Base-by-base conservation (phyloP, 1,140 invertebrate genomes). In the Pissodes strobi region DNA sequence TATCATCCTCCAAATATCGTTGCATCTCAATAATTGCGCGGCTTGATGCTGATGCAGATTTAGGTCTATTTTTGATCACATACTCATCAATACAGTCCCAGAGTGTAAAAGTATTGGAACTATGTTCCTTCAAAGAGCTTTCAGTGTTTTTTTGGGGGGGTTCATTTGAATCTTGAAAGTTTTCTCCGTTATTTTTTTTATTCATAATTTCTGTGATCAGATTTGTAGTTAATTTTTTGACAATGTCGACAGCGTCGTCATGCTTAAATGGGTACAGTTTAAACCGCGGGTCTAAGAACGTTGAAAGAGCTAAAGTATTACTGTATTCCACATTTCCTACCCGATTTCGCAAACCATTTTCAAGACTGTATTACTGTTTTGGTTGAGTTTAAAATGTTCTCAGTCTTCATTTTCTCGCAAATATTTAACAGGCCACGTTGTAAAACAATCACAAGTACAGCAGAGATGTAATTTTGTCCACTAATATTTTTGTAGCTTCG, bases 251-350 rank as follows among this genome's bases (percentile, higher is more conserved):
- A 37, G 46, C 46, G 52, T 52, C 23, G 37, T 19, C 52, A 23
- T n/a, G 8, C 10, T 18, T 38, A 52, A 15, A 62, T 22, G 30
- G 6, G n/a, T 8, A 34, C n/a, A n/a, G 6, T 34, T 34, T 34
- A n/a, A 34, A 34, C n/a, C 30, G 30, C 6, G 30, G 30, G n/a
- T 34, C 30, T n/a, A 34, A 34, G n/a, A 34, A 34, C n/a, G 30
- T 34, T 8, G 6, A 34, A 8, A 34, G 30, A 34, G 30, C 30
- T 34, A 34, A n/a, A 8, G 30, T 34, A 34, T 34, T 34, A n/a
- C 30, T 34, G n/a, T 37, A 25, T 63, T 67, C 65, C 23, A 63
- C 30, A 63, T 56, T 58, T 27, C 27, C 43, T 17, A 67, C 22
- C 30, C 30, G 6, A 8, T 34, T 34, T 34, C 30, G 6, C n/a